These are phyloP conservation scores for Cryptops parisi DNA, from an alignment of 2,888 invertebrate genomes.

Conservation along the genomic window DNA sequence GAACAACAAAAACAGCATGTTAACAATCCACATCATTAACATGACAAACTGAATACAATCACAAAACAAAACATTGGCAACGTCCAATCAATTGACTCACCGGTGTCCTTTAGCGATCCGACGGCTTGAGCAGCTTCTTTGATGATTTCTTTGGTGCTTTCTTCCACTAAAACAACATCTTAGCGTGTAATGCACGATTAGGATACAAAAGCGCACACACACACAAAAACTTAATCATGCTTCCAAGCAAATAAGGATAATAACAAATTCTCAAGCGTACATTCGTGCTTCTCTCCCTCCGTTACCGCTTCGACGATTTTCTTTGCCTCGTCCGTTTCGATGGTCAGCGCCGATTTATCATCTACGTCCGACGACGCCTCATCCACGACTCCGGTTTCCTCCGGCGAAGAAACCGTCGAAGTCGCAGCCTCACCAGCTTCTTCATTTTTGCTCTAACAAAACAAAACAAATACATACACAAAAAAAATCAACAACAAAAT, in stretches of 20 bases:
- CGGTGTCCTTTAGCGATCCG: conserved; percentile 78
- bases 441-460: conserved; percentile 8
- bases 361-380: conserved; percentile 31
- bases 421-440: conserved; percentile 16
- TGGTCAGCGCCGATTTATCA: not conserved
- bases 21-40: not conserved
- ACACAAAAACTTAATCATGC: too few relatives aligned
- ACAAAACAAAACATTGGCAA: not conserved
- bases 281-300: conserved; percentile 61
- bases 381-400: conserved; percentile 17
- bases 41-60: not conserved
- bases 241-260: too few relatives aligned
- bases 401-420: not conserved
- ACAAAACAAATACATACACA: not conserved
- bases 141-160: conserved; percentile 68
- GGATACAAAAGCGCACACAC: too few relatives aligned
- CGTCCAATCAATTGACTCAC: conserved; percentile 12
- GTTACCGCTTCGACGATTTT: conserved; percentile 81
- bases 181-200: too few relatives aligned
- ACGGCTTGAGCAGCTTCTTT: conserved; percentile 80
- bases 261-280: conserved; percentile 31
- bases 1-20: not conserved
- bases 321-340: conserved; percentile 63
- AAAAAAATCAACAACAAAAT: not conserved
- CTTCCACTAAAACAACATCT: conserved; percentile 47